These are phyloP conservation scores for Neotoma lepida DNA, from an alignment of 2,113 vertebrate genomes.

Conservation along the genomic window DNA sequence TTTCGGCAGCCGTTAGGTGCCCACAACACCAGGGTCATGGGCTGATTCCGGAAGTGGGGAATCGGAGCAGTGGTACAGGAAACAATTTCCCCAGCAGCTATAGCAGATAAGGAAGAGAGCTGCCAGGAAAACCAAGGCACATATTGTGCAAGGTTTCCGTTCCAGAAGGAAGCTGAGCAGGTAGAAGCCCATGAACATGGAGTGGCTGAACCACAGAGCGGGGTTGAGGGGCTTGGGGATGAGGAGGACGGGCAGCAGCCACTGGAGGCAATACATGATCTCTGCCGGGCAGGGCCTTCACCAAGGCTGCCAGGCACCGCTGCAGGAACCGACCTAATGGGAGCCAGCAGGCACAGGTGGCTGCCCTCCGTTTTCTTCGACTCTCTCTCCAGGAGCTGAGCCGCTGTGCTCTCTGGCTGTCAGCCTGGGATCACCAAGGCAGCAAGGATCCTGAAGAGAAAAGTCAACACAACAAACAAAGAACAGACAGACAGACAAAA, in stretches of 20 bases:
- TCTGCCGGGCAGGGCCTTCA: slow-evolving; percentile 76
- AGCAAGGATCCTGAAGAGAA: slow-evolving; percentile 81
- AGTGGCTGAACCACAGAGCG: slow-evolving; percentile 99
- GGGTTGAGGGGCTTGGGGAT: slow-evolving; percentile 99
- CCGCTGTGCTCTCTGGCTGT: slow-evolving; percentile 81
- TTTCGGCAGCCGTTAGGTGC: slow-evolving; percentile 88
- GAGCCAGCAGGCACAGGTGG: slow-evolving; percentile 69
- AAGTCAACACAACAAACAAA: slow-evolving; percentile 81
- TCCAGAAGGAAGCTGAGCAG: slow-evolving; percentile 99
- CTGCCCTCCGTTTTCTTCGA: slow-evolving; percentile 78
- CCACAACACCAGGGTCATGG: slow-evolving; percentile 95
- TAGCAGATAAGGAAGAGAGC: slow-evolving; percentile 99
- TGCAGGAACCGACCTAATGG: slow-evolving; percentile 78
- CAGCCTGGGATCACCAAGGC: slow-evolving; percentile 81
- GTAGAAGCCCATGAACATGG: slow-evolving; percentile 99
- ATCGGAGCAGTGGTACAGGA: slow-evolving; percentile 98
- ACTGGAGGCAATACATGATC: slow-evolving; percentile 99
- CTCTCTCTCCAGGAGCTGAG: slow-evolving; percentile 81
- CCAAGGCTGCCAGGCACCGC: slow-evolving; percentile 76
- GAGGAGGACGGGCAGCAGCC: slow-evolving; percentile 98
- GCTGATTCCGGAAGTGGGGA: slow-evolving; percentile 93
- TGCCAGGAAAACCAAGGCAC: slow-evolving; percentile 99
- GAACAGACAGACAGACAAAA: slow-evolving; percentile 66
- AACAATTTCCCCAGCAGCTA: slow-evolving; percentile 99
- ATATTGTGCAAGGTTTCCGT: slow-evolving; percentile 99